phyloP scores from a whole-genome alignment of 2,888 invertebrate genomes.

The Meiosimyza platycephala region DNA sequence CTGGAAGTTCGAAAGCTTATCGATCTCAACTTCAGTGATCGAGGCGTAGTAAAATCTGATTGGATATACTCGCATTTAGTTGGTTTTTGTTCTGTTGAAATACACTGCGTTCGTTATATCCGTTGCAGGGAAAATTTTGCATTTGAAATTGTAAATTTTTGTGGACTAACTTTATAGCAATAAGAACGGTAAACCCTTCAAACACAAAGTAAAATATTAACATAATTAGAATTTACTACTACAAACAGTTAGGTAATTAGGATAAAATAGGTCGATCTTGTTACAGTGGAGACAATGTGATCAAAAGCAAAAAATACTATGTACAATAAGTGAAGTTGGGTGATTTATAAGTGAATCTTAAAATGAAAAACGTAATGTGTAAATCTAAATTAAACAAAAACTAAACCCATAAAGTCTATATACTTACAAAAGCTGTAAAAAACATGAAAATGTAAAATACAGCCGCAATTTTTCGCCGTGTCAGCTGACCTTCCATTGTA shows the following conservation, averaged over 20 bases:
- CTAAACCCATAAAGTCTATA: background rate
- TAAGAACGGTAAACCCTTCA: conserved; percentile 34
- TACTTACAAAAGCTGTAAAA: conserved; percentile 26
- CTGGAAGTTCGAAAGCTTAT: conserved; percentile 26
- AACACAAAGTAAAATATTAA: too few relatives aligned
- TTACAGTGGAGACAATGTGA: background rate
- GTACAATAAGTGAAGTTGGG: background rate
- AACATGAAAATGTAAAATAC: conserved; percentile 25
- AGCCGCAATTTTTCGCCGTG: conserved; percentile 20
- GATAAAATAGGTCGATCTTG: background rate
- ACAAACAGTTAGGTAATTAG: conserved; percentile 2
- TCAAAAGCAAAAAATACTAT: conserved; percentile 1
- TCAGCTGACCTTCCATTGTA: conserved; percentile 40
- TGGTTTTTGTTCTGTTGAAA: conserved; percentile 49
- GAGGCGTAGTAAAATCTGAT: conserved; percentile 29
- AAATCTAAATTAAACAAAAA: conserved; percentile 5
- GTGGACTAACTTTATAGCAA: conserved; percentile 14
- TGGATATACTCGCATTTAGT: conserved; percentile 44
- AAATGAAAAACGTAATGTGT: background rate
- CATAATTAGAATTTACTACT: too few relatives aligned
- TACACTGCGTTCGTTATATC: conserved; percentile 41
- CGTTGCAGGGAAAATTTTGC: conserved; percentile 8
- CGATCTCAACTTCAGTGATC: conserved; percentile 15
- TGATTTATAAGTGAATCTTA: background rate
- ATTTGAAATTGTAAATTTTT: conserved; percentile 12